These are phyloP conservation scores for Drosophila nigricruria DNA, from an alignment of 2,888 invertebrate species.

Conservation along the genomic window DNA sequence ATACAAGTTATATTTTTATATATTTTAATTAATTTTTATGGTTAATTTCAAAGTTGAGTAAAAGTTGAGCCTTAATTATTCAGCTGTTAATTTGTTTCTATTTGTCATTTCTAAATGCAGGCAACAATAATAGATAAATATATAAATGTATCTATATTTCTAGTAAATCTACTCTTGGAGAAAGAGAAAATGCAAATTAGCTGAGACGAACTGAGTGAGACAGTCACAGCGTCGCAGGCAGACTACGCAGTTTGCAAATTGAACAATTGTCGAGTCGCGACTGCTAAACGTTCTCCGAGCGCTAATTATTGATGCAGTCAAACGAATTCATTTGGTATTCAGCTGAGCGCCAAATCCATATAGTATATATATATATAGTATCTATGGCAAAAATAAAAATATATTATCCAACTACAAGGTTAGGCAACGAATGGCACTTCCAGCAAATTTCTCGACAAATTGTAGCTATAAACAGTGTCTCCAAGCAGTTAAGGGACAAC, in stretches of 20 bases:
- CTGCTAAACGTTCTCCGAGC: slow-evolving; percentile 12
- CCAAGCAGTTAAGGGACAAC: background rate
- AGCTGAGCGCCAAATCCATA: slow-evolving; percentile 16
- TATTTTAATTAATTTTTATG: slow-evolving; percentile 6
- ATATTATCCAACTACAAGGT: slow-evolving; percentile 9
- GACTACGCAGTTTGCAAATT: slow-evolving; percentile 38
- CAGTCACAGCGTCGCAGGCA: slow-evolving; percentile 3
- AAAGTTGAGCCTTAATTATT: background rate
- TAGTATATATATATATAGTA: slow-evolving; percentile 13
- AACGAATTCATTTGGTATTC: slow-evolving; percentile 44
- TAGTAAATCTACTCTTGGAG: background rate
- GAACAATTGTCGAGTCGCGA: slow-evolving; percentile 22
- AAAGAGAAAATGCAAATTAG: slow-evolving; percentile 49
- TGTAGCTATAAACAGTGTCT: background rate
- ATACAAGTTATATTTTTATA: background rate
- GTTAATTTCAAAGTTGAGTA: background rate
- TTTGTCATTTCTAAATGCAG: slow-evolving; percentile 17
- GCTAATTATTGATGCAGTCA: slow-evolving; percentile 59
- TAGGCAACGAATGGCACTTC: slow-evolving; percentile 22
- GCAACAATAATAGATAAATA: background rate
- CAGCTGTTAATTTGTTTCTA: background rate
- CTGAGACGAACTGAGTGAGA: no score
- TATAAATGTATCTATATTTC: background rate
- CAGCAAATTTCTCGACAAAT: background rate
- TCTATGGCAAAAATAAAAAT: slow-evolving; percentile 8